These are phyloP conservation scores for Strongylocentrotus purpuratus DNA, from an alignment of 35 echinoderm and acorn worm species.

Conservation along the genomic window DNA sequence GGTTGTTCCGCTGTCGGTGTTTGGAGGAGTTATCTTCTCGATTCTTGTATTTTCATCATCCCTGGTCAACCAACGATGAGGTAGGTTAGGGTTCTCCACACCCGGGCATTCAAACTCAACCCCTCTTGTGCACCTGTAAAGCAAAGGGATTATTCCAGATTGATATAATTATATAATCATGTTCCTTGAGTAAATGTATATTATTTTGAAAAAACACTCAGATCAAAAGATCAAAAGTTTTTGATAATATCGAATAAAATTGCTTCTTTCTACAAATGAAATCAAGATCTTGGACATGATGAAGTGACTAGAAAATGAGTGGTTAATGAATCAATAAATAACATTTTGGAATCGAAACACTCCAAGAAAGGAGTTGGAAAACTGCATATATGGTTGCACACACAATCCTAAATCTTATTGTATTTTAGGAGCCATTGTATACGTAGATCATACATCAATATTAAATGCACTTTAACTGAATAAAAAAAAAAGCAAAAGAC, in stretches of 20 bases:
- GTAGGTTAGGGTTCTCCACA: conserved; percentile 30
- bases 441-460: too few relatives aligned
- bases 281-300: too few relatives aligned
- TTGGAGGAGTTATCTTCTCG: conserved; percentile 60
- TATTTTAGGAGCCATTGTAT: background rate
- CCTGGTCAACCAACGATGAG: conserved; percentile 62
- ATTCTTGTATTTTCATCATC: conserved; percentile 60
- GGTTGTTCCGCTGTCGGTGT: conserved; percentile 50
- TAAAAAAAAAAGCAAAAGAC: background rate
- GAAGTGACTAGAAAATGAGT: too few relatives aligned
- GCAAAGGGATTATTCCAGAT: background rate
- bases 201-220: too few relatives aligned
- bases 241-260: too few relatives aligned
- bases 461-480: too few relatives aligned
- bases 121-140: conserved; percentile 68
- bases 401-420: too few relatives aligned
- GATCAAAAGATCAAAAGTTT: too few relatives aligned
- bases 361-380: background rate
- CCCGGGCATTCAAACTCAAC: conserved; percentile 58
- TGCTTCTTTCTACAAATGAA: too few relatives aligned
- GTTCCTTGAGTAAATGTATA: too few relatives aligned
- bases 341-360: background rate
- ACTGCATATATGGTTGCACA: too few relatives aligned
- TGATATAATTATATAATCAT: background rate
- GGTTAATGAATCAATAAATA: too few relatives aligned